Conservation (phyloP, 2,888 invertebrate species). For the Chrysotoxum bicinctum region DNA sequence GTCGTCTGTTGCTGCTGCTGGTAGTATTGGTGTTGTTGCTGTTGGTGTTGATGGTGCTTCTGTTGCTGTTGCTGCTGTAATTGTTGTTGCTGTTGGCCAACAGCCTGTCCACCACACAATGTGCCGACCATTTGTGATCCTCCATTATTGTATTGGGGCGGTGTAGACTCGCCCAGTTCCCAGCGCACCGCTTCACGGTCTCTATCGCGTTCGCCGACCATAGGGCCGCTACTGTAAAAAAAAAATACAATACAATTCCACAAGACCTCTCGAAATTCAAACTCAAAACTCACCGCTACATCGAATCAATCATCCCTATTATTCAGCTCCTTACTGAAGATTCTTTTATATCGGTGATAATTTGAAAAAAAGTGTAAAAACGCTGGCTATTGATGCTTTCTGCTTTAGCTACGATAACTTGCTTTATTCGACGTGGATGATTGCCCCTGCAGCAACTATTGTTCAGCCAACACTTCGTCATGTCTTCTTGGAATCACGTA, state of each 20-base stretch:
- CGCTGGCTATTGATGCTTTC: conserved; percentile 62
- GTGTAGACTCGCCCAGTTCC: conserved; percentile 83
- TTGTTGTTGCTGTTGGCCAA: conserved; percentile 80
- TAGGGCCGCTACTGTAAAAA: conserved; percentile 79
- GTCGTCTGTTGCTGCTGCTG: conserved; percentile 76
- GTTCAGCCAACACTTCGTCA: conserved; percentile 75
- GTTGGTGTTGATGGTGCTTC: conserved; percentile 68
- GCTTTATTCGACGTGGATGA: conserved; percentile 75
- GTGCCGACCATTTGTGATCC: conserved; percentile 82
- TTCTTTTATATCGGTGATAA: conserved; percentile 69
- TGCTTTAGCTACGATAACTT: conserved; percentile 72
- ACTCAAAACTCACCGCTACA: conserved; percentile 80
- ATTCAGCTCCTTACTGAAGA: conserved; percentile 76
- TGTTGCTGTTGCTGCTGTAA: conserved; percentile 74
- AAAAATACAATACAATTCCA: not conserved
- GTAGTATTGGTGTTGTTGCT: conserved; percentile 76
- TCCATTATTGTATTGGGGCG: conserved; percentile 83
- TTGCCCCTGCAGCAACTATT: conserved; percentile 74
- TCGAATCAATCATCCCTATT: conserved; percentile 81
- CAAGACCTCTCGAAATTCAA: not conserved
- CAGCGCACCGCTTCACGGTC: conserved; percentile 83
- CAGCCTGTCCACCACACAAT: conserved; percentile 81
- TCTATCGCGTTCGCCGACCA: conserved; percentile 83
- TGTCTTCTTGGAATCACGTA: conserved; percentile 73
- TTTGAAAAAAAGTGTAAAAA: conserved; percentile 68